Evolutionary conservation across 2,113 vertebrate genomes (phyloP).

Genomic region (Oophaga pumilio): DNA sequence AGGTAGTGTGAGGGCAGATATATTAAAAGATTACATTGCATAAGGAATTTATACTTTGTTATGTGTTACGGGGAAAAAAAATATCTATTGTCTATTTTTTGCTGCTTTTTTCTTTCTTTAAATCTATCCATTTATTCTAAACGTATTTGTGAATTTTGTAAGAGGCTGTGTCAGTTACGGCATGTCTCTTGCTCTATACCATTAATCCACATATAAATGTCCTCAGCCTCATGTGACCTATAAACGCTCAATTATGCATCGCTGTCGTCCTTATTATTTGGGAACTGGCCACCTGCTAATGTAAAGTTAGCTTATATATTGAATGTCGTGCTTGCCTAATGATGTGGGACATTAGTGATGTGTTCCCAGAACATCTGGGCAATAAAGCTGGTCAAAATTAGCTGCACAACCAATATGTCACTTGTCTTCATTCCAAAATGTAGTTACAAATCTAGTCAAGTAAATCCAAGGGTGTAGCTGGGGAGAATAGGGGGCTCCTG

Average conservation of each 20-base stretch:
- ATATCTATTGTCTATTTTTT: too few relatives aligned
- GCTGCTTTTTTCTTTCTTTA: too few relatives aligned
- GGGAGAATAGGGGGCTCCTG: too few relatives aligned
- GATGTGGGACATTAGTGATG: constrained; percentile 45
- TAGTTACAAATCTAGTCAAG: constrained; percentile 17
- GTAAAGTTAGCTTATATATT: constrained; percentile 26
- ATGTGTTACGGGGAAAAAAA: too few relatives aligned
- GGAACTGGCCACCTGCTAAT: constrained; percentile 35
- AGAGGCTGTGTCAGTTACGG: neutral
- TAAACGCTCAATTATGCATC: neutral
- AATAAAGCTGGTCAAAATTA: constrained; percentile 48
- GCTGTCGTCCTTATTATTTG: neutral
- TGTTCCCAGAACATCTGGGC: constrained; percentile 45
- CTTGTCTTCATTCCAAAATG: constrained; percentile 40
- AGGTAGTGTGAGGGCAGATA: too few relatives aligned
- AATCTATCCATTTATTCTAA: neutral
- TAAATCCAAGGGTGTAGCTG: constrained; percentile 24
- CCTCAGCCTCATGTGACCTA: constrained; percentile 1
- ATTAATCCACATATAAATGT: constrained; percentile 1
- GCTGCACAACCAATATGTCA: constrained; percentile 20
- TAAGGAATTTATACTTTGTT: too few relatives aligned
- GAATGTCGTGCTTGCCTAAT: constrained; percentile 34
- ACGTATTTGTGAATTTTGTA: neutral
- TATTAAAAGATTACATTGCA: too few relatives aligned
- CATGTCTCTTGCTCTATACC: neutral